Base-by-base conservation (phyloP, 2,888 invertebrate species). In the Pseudococcus jackbeardsleyi region DNA sequence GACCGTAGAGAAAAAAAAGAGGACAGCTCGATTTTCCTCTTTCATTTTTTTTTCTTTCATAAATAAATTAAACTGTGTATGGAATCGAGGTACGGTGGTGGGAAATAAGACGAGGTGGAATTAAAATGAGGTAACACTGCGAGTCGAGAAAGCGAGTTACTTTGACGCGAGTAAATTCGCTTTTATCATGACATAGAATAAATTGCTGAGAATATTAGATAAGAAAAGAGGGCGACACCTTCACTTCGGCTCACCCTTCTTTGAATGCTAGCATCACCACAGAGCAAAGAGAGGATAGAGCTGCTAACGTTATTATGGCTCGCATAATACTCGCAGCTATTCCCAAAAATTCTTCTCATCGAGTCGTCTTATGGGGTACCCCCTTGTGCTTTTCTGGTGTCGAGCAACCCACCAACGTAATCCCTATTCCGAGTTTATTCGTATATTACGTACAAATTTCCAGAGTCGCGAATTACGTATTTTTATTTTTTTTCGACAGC, bases 201-300 rank as follows among this genome's bases (percentile, higher is more conserved):
- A 87, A 87, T 87, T 87, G 87, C 50, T 46, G 87, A 87, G 87
- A 87, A 87, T 87, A 87, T 87, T 87, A 87, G 87, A 87, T 87
- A 72, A 87, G 87, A 87, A 87, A 77, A 72, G 77, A 22, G 72
- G 87, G 87, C 68, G 86, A 85, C 85, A 85, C 87, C 72, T 77
- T 33, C 26, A 33, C 26, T 33, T 33, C 26, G 26, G 26, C 26
- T 77, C 68, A 48, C 87, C 87, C 48, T 87, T 48, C 87, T 46
- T 77, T 77, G 15, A 26, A 33, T 50, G 5, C 17, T 15, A 5
- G 50, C 17, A 50, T 50, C 11, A 12, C 50, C 9, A 46, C 46
- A 46, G 50, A 50, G 50, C 50, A 15, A 46, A 2, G 46, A 12
- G 9, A 46, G 9, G 77, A 77, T 77, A 39, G n/a, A 77, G 77